phyloP scores from a whole-genome alignment of 2,113 vertebrate genomes.

The Ancistrus triradiatus region DNA sequence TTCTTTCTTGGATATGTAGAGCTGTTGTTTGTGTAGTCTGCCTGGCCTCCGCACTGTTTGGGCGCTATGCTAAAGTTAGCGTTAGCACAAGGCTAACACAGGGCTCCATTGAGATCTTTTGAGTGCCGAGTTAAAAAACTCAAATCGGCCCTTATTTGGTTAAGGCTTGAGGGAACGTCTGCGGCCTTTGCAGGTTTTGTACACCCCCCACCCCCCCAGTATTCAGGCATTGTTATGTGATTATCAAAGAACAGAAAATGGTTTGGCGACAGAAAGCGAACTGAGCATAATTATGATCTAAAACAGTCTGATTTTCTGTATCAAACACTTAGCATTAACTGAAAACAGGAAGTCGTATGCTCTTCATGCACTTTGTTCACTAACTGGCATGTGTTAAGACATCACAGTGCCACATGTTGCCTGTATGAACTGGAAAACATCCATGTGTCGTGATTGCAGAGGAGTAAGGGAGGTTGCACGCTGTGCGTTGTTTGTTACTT shows the following conservation, averaged over 20 bases:
- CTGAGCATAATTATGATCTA: too few relatives aligned
- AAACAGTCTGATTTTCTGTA: slow-evolving; percentile 13
- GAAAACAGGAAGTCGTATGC: slow-evolving; percentile 57
- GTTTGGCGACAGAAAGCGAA: slow-evolving; percentile 41
- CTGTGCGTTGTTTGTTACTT: too few relatives aligned
- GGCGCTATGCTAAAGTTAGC: slow-evolving; percentile 47
- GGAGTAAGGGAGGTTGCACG: neutral
- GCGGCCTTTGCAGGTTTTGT: slow-evolving; percentile 22
- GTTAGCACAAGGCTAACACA: slow-evolving; percentile 38
- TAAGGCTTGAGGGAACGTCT: slow-evolving; percentile 33
- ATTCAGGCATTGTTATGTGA: slow-evolving; percentile 21
- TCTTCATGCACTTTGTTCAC: slow-evolving; percentile 64
- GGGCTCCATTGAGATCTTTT: slow-evolving; percentile 32
- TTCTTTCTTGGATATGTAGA: slow-evolving; percentile 42
- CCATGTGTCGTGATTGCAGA: slow-evolving; percentile 26
- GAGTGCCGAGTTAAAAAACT: slow-evolving; percentile 33
- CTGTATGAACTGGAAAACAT: slow-evolving; percentile 51
- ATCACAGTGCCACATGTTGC: slow-evolving; percentile 58
- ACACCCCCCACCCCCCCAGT: slow-evolving; percentile 13
- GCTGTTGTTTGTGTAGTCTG: slow-evolving; percentile 43
- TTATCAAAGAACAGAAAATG: slow-evolving; percentile 16
- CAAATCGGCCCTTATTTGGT: slow-evolving; percentile 24
- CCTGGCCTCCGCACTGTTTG: slow-evolving; percentile 36
- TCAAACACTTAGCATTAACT: slow-evolving; percentile 32
- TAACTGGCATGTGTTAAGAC: slow-evolving; percentile 53